Conservation (phyloP, 2,888 invertebrate genomes). For the Ectropis crepuscularia region DNA sequence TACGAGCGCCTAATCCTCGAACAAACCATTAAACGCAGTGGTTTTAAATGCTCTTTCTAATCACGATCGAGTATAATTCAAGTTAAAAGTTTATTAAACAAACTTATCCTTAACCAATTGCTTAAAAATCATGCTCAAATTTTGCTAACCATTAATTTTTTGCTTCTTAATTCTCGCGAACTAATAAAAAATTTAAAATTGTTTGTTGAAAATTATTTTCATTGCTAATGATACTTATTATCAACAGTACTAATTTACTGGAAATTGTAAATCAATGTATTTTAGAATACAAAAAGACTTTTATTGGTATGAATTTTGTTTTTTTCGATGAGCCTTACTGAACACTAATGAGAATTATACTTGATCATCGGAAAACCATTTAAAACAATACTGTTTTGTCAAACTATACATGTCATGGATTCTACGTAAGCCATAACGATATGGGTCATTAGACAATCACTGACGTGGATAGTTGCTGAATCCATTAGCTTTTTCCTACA, state of each 20-base stretch:
- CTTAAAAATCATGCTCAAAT: constrained; percentile 28
- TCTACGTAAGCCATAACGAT: constrained; percentile 18
- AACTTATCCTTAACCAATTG: constrained; percentile 31
- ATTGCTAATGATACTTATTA: background rate
- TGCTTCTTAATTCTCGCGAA: constrained; percentile 31
- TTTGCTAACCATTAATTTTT: constrained; percentile 38
- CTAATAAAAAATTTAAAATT: constrained; percentile 13
- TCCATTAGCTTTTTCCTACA: constrained; percentile 60
- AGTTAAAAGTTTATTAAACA: constrained; percentile 26
- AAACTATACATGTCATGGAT: constrained; percentile 43
- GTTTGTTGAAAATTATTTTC: background rate
- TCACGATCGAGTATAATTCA: constrained; percentile 55
- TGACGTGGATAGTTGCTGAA: constrained; percentile 48
- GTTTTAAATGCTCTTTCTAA: constrained; percentile 62
- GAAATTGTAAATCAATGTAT: no score
- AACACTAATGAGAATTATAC: constrained; percentile 28
- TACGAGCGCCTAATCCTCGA: constrained; percentile 76
- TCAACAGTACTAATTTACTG: no score
- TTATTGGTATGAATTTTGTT: background rate
- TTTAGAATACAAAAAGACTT: no score
- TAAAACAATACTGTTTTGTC: constrained; percentile 38
- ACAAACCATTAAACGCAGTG: constrained; percentile 57
- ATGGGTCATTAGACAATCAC: constrained; percentile 32
- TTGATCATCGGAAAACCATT: constrained; percentile 46
- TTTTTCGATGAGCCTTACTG: background rate